Evolutionary conservation across 1,140 invertebrate genomes (phyloP), one percentile per base, ranked within the genome.

Genomic region (Whitmania pigra): DNA sequence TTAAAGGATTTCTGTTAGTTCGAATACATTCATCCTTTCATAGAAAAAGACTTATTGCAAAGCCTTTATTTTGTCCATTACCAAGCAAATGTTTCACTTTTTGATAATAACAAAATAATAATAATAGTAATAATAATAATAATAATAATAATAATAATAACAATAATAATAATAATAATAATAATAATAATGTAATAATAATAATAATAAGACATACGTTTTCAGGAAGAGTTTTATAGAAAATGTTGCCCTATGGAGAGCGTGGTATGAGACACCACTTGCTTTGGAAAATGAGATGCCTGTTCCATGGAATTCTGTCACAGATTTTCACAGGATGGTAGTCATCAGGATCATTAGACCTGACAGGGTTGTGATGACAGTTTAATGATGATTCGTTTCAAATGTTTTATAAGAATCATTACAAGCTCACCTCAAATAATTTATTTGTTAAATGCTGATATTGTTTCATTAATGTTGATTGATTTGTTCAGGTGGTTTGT

Each of bases 311-410:
- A 72, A 81, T 31, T 81, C 77, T 0, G 76, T 82, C 20, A 78
- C 78, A 72, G 77, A 80, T 11, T 82, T 83, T 75, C 78, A 82
- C 72, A 78, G 77, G 72, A 80, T 83, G 80, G 79, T 83, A 9
- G 72, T 83, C 9, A 76, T 83, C 11, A 68, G 81, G 20, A 77
- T 75, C 60, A 78, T 83, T 57, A 71, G 82, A 69, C 81, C 80
- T 31, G 82, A 83, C 68, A 83, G 83, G 84, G 78, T 87, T 13
- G 80, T 49, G 67, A 22, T 40, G 29, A 9, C n/a, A 69, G 49
- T 27, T 69, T 69, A 2, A 31, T 67, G 66, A 17, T 40, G 20
- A 49, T 49, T 49, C 13, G 9, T 49, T 1, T 3, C 15, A 13
- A 49, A 15, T 6, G 25, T 36, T 3, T 36, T 36, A 36, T 36